Evolutionary conservation across 2,113 vertebrate genomes (phyloP).

Genomic region (Anser brachyrhynchus): DNA sequence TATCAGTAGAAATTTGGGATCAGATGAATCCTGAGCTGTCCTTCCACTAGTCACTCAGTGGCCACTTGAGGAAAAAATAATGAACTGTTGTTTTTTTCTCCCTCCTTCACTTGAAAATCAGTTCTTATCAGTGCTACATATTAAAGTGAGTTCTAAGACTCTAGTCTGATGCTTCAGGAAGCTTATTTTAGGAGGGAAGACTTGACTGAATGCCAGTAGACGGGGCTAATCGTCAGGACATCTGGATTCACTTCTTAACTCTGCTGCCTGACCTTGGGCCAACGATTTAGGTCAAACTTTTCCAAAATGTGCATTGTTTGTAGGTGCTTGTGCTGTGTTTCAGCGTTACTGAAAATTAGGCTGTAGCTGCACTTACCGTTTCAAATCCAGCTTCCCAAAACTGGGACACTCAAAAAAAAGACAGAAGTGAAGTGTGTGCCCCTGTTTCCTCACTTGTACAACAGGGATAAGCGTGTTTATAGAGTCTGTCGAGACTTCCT

Average conservation of each 20-base stretch:
- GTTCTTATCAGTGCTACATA: neutral
- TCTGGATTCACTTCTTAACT: conserved; percentile 65
- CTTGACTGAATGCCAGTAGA: conserved; percentile 56
- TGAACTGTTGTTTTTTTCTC: accelerated
- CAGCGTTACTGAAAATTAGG: neutral
- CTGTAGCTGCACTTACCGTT: neutral
- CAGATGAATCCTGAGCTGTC: neutral
- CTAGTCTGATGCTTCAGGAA: conserved; percentile 44
- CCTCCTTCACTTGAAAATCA: neutral
- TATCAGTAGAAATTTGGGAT: neutral
- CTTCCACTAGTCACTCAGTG: neutral
- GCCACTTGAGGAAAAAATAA: neutral
- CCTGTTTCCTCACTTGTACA: neutral
- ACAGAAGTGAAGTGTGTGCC: neutral
- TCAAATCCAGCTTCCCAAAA: conserved; percentile 19
- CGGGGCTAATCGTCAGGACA: conserved; percentile 46
- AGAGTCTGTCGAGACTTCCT: neutral
- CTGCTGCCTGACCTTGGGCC: conserved; percentile 34
- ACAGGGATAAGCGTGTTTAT: neutral
- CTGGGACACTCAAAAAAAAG: neutral
- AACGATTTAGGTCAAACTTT: conserved; percentile 26
- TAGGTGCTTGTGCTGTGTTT: neutral
- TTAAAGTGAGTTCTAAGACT: conserved; percentile 34
- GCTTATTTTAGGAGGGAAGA: conserved; percentile 58
- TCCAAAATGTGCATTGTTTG: conserved; percentile 2